These are phyloP conservation scores for Beris chalybata DNA, from an alignment of 2,888 invertebrate species.

Conservation along the genomic window DNA sequence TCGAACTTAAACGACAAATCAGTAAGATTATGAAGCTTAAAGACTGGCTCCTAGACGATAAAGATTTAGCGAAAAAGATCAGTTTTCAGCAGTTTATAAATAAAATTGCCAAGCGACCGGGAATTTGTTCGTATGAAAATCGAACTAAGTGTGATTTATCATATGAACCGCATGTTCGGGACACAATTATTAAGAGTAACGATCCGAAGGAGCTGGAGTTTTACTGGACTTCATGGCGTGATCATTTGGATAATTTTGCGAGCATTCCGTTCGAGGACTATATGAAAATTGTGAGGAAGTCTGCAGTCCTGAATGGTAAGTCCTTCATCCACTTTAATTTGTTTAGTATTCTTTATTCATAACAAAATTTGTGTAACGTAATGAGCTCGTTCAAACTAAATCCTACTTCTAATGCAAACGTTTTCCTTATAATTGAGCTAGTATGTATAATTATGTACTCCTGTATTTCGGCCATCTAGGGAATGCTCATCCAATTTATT, in stretches of 20 bases:
- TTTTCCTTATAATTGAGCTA: too few relatives aligned
- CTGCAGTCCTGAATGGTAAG: slow-evolving; percentile 48
- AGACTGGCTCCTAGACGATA: slow-evolving; percentile 68
- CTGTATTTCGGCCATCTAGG: too few relatives aligned
- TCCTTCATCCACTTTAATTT: too few relatives aligned
- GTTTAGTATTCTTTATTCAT: too few relatives aligned
- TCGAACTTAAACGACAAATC: slow-evolving; percentile 70
- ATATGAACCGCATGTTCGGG: slow-evolving; percentile 64
- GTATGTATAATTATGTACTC: too few relatives aligned
- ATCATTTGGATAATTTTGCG: slow-evolving; percentile 45
- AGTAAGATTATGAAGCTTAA: slow-evolving; percentile 72
- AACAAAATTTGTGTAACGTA: too few relatives aligned
- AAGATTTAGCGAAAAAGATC: slow-evolving; percentile 63
- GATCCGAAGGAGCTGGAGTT: slow-evolving; percentile 49
- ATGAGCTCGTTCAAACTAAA: too few relatives aligned
- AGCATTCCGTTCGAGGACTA: slow-evolving; percentile 47
- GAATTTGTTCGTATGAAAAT: slow-evolving; percentile 71
- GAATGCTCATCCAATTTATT: too few relatives aligned
- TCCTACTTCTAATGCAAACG: too few relatives aligned
- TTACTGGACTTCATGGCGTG: slow-evolving; percentile 53
- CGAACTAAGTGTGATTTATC: slow-evolving; percentile 66
- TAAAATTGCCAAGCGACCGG: slow-evolving; percentile 71
- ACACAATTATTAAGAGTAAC: slow-evolving; percentile 44
- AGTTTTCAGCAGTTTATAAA: slow-evolving; percentile 72
- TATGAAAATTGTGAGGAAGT: slow-evolving; percentile 49